Conservation (phyloP, 1,140 invertebrate species). For the Andricus grossulariae region DNA sequence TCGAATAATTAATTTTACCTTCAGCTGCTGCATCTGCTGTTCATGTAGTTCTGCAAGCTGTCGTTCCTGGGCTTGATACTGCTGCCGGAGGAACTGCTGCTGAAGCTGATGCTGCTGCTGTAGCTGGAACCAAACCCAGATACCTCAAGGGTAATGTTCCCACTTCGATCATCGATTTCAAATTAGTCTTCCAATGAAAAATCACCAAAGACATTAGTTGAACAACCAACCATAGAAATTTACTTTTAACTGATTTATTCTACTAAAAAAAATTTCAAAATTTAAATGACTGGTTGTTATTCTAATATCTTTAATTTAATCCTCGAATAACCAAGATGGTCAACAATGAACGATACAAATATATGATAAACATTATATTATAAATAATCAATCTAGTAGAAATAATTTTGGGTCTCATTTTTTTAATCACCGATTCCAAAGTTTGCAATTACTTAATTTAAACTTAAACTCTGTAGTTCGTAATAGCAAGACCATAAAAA, state of each 20-base stretch:
- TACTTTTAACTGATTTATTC: neutral
- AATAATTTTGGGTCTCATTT: constrained; percentile 4
- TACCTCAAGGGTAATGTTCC: constrained; percentile 71
- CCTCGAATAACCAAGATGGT: neutral
- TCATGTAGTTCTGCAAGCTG: constrained; percentile 92
- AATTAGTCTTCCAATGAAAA: constrained; percentile 25
- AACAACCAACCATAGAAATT: constrained; percentile 12
- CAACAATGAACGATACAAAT: too few species aligned
- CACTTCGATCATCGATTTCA: constrained; percentile 26
- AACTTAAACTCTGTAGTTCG: neutral
- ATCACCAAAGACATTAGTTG: neutral
- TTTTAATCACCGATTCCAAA: too few species aligned
- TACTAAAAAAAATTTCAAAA: neutral
- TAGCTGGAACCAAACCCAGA: constrained; percentile 81
- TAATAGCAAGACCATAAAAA: neutral
- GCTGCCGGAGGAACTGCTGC: constrained; percentile 90
- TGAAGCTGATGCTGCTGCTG: constrained; percentile 94
- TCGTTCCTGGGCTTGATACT: constrained; percentile 92
- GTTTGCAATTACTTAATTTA: neutral
- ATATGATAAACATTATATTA: too few species aligned
- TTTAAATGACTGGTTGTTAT: neutral
- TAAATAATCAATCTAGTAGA: neutral
- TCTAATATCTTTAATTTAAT: neutral
- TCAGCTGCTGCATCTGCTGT: constrained; percentile 90
- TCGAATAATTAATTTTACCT: constrained; percentile 79